Evolutionary conservation across 2,888 invertebrate genomes (phyloP), one percentile per base, ranked within the genome.

Genomic region (Plusia festucae): DNA sequence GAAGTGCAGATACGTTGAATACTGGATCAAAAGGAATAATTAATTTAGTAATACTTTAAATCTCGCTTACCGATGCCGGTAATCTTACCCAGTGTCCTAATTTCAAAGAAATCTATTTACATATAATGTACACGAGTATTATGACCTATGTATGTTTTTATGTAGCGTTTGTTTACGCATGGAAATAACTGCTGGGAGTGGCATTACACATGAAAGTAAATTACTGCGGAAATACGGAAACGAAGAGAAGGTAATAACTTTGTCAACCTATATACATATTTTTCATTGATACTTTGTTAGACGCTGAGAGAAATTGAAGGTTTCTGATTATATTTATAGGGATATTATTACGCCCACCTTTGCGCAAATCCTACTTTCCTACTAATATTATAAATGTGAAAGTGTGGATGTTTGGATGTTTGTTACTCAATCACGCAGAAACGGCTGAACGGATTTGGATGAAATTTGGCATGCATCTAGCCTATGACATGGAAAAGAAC

Each of bases 141-240:
- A 40, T n/a, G n/a, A 40, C 15, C 1, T 7, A 8, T 27, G 27
- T 27, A 6, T 30, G 30, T 30, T 9, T 30, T 8, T 30, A 30
- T 2, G 34, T 15, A 15, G 34, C 40, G 40, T n/a, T n/a, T n/a
- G 40, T 40, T 40, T 40, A n/a, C 40, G 40, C 40, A 40, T 40
- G 40, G 40, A 40, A n/a, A n/a, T n/a, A n/a, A 40, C n/a, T 15
- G 34, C n/a, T n/a, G 40, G 40, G 40, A n/a, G 40, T 40, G 40
- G 40, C 40, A 40, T 40, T 40, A 40, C 40, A 40, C 40, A 40
- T 40, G 40, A 40, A 40, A 40, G 40, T 40, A n/a, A 40, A 40
- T 40, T n/a, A 40, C 40, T 40, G n/a, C 40, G 40, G 40, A 40
- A 30, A 40, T 40, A 40, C 40, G 40, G 40, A 40, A 40, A 40